Evolutionary conservation across 1,140 invertebrate genomes (phyloP).

Genomic region (Brevipalpus yothersi): DNA sequence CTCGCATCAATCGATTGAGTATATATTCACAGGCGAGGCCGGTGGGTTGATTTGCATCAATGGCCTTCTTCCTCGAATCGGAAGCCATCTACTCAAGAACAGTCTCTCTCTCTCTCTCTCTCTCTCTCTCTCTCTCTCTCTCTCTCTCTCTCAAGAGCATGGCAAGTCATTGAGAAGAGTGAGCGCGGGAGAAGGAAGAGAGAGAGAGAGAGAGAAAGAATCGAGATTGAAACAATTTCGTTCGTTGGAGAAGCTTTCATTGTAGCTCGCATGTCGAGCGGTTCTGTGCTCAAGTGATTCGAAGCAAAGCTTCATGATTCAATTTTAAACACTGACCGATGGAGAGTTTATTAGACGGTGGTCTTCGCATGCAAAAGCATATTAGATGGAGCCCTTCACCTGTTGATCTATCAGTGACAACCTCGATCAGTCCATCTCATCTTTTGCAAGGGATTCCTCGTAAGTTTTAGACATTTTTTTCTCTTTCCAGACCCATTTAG

Average conservation of each 20-base stretch:
- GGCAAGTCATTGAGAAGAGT: slow-evolving; percentile 1
- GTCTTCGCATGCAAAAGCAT: not conserved
- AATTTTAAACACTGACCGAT: no score
- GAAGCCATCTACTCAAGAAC: no score
- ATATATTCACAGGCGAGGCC: no score
- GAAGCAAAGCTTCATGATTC: no score
- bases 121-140: slow-evolving; percentile 7
- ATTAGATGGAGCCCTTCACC: slow-evolving; percentile 1
- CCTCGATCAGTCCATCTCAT: not conserved
- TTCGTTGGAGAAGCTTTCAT: no score
- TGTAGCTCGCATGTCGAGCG: no score
- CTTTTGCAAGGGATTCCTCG: not conserved
- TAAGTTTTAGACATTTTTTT: not conserved
- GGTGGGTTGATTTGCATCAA: not conserved
- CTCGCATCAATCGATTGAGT: no score
- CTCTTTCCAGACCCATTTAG: no score
- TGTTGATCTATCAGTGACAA: not conserved
- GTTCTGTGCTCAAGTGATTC: no score
- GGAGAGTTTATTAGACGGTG: not conserved
- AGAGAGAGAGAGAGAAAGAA: not conserved
- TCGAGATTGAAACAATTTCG: no score
- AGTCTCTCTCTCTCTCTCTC: slow-evolving; percentile 1
- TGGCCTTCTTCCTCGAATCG: not conserved
- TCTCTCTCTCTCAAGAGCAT: not conserved
- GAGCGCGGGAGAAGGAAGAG: not conserved